Evolutionary conservation across 2,797 vertebrate species (phyloP).

Genomic region (Hylomyscus alleni): DNA sequence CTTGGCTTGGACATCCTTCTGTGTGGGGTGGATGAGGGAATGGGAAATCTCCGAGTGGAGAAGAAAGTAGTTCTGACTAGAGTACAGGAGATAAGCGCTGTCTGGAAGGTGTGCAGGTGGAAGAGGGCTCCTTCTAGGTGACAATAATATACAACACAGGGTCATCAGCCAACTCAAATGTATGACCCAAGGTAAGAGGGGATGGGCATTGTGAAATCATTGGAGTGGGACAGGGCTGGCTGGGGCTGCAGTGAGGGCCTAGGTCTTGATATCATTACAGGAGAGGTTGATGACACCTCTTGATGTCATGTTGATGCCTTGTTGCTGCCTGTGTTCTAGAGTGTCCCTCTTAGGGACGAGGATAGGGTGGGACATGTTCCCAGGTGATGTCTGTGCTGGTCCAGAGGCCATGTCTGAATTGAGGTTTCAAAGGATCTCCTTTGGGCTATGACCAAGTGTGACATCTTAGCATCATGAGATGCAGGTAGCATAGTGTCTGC

Average conservation of each 20-base stretch:
- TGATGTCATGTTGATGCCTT: too few relatives aligned
- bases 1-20: not conserved
- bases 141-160: not conserved
- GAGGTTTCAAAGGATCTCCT: not conserved
- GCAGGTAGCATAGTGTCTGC: too few relatives aligned
- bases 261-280: rapidly evolving
- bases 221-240: not conserved
- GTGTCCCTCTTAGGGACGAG: not conserved
- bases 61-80: not conserved
- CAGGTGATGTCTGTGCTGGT: not conserved
- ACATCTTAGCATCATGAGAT: not conserved
- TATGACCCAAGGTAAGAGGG: not conserved
- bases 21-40: not conserved
- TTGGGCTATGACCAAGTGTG: not conserved
- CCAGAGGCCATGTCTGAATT: rapidly evolving
- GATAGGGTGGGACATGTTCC: too few relatives aligned
- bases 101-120: not conserved
- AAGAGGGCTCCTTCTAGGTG: not conserved
- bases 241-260: not conserved
- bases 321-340: rapidly evolving
- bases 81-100: not conserved
- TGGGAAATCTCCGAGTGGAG: not conserved
- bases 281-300: not conserved
- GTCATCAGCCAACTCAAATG: not conserved
- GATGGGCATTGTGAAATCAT: rapidly evolving